Evolutionary conservation across 2,888 invertebrate genomes (phyloP), one percentile per base, ranked within the genome.

Genomic region (Deilephila porcellus): DNA sequence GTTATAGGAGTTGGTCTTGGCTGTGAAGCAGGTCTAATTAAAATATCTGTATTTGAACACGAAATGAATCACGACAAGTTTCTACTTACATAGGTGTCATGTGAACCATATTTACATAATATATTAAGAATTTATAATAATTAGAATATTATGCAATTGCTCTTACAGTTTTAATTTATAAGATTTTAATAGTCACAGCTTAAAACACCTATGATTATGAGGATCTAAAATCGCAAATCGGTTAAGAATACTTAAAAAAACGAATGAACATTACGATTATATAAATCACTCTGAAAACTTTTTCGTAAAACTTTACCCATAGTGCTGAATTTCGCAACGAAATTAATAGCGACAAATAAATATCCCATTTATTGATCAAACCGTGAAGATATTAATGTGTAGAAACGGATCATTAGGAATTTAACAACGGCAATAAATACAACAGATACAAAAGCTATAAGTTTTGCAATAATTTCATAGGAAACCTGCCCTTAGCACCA

Each of bases 391-490:
- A 45, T 45, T 67, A 63, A 63, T 29, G 25, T 45, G 20, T 17
- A 52, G 25, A 25, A 63, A 71, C n/a, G 8, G 60, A 59, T 60
- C 19, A 53, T 63, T 62, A 37, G 20, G 19, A 64, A 79, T 79
- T 83, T 83, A 84, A 83, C 76, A 78, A 74, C 72, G 71, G 70
- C 78, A 78, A 82, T 86, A 85, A 86, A 84, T 78, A 80, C 76
- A 76, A 74, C 75, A 78, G 75, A 76, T 77, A 76, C 73, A 71
- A 73, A 67, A 73, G 77, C 75, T 78, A 78, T 88, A 87, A 84
- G 85, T 82, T 86, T 87, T 81, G 88, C 88, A 88, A 87, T 86
- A 86, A 83, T 85, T 83, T 83, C 82, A 77, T 78, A 83, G 80
- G 79, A 83, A 84, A 85, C 82, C 81, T 83, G 81, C 83, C 85